Evolutionary conservation across 1,140 invertebrate species (phyloP).

Genomic region (Bombus haemorrhoidalis): DNA sequence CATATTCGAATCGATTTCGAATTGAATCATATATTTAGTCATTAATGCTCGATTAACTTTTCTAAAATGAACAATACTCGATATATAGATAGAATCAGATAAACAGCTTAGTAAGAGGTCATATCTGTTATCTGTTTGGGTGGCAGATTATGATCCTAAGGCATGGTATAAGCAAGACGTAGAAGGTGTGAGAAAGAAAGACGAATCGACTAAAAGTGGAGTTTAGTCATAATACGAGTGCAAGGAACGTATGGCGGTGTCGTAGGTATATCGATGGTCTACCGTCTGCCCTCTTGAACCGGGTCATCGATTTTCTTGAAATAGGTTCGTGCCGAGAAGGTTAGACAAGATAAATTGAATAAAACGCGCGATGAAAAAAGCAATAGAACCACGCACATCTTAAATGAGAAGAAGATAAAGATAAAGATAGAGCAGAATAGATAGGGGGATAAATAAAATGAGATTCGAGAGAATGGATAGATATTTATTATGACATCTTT

Average conservation of each 20-base stretch:
- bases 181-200: constrained; percentile 15
- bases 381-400: background rate
- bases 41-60: background rate
- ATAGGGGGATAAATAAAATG: background rate
- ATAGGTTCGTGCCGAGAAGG: constrained; percentile 60
- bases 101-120: background rate
- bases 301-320: constrained; percentile 70
- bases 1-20: background rate
- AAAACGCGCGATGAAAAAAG: constrained; percentile 13
- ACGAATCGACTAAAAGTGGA: background rate
- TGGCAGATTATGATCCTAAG: background rate
- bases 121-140: background rate
- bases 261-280: constrained; percentile 48
- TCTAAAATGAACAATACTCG: background rate
- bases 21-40: background rate
- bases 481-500: constrained; percentile 53
- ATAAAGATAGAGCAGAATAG: background rate
- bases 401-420: background rate
- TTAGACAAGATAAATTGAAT: constrained; percentile 64
- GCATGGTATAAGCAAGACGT: background rate
- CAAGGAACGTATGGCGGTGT: constrained; percentile 28
- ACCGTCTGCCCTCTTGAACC: constrained; percentile 60
- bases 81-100: background rate
- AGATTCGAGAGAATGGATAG: background rate
- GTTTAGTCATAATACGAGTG: constrained; percentile 25